Conservation (phyloP, 2,113 vertebrate genomes). For the Ptilonorhynchus violaceus region DNA sequence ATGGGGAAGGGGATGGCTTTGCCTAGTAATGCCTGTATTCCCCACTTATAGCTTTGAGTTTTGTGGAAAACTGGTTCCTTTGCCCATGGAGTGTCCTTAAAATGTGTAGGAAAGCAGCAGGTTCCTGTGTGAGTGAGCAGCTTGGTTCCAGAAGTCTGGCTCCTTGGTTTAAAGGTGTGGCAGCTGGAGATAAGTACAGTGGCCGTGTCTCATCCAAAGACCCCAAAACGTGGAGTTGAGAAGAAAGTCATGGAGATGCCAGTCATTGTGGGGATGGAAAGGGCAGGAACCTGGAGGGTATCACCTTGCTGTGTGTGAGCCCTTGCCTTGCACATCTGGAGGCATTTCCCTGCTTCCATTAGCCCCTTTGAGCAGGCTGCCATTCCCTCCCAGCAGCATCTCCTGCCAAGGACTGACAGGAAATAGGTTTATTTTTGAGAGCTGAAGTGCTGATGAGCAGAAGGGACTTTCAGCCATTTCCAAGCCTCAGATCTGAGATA, state of each 20-base stretch:
- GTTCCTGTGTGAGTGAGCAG: not conserved
- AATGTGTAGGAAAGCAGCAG: not conserved
- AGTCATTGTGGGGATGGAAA: not conserved
- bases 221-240: not conserved
- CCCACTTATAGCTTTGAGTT: not conserved
- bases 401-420: not conserved
- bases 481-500: not conserved
- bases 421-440: not conserved
- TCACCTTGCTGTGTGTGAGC: not conserved
- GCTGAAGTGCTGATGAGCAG: not conserved
- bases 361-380: not conserved
- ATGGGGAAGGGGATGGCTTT: not conserved
- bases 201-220: not conserved
- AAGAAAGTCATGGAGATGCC: not conserved
- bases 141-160: not conserved
- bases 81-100: not conserved
- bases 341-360: not conserved
- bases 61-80: not conserved
- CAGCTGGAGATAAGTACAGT: not conserved
- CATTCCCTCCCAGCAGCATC: not conserved
- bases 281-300: not conserved
- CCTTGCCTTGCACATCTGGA: not conserved
- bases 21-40: not conserved
- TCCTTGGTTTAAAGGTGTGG: not conserved
- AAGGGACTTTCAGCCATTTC: not conserved